These are phyloP conservation scores for Cichlasoma orientale DNA, from an alignment of 2,797 vertebrate species.

Conservation along the genomic window DNA sequence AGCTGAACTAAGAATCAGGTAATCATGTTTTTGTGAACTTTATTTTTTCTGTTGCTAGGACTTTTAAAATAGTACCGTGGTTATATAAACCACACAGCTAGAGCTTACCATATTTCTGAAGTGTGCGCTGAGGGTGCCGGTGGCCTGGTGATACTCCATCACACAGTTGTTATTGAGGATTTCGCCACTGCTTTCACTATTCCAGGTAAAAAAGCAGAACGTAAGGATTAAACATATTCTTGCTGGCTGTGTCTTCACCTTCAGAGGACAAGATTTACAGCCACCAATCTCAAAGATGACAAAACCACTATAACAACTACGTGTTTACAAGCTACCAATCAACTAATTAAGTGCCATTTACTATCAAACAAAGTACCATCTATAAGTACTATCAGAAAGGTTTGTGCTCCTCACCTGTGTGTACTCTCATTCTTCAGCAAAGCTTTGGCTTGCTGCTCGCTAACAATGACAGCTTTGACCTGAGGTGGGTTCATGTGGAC, in stretches of 20 bases:
- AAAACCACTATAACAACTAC: not conserved
- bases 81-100: not conserved
- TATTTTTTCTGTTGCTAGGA: too few species aligned
- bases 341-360: not conserved
- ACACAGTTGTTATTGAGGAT: conserved; percentile 96
- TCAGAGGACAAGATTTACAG: not conserved
- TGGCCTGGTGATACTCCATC: conserved; percentile 91
- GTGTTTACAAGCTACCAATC: not conserved
- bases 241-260: not conserved
- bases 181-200: conserved; percentile 93
- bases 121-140: conserved; percentile 84
- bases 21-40: too few species aligned
- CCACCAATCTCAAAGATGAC: not conserved
- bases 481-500: conserved; percentile 98
- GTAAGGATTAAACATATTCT: not conserved
- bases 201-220: not conserved
- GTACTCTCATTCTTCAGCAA: conserved; percentile 95
- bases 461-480: conserved; percentile 96
- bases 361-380: not conserved
- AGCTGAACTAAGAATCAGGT: too few species aligned
- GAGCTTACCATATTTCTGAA: conserved; percentile 85
- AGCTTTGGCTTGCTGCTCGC: conserved; percentile 94
- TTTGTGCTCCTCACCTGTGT: conserved; percentile 69
- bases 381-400: not conserved
- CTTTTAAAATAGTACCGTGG: too few species aligned